Conservation (phyloP, 2,797 vertebrate genomes). For the Argyrosomus regius region DNA sequence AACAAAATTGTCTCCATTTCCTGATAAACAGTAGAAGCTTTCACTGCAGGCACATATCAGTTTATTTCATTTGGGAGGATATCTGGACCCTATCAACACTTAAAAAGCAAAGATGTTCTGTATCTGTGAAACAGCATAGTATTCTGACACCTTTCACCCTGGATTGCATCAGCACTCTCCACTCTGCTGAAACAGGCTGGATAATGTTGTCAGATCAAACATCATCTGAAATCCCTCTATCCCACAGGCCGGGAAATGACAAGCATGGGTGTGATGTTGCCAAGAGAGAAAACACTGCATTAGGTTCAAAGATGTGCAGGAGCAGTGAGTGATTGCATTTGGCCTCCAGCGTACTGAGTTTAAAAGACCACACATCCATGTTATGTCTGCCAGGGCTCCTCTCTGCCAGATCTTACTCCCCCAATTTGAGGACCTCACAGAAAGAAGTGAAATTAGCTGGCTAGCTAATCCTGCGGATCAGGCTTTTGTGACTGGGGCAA, state of each 20-base stretch:
- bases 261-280: conserved; percentile 6
- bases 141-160: conserved; percentile 15
- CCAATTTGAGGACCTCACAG: conserved; percentile 88
- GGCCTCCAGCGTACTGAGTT: conserved; percentile 34
- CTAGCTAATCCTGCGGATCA: conserved; percentile 87
- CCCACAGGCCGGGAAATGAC: conserved; percentile 16
- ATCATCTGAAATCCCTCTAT: conserved; percentile 35
- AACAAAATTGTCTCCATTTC: not conserved
- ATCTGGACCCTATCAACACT: not conserved
- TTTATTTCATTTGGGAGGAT: not conserved
- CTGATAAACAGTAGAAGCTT: not conserved
- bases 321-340: conserved; percentile 52
- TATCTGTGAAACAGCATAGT: conserved; percentile 10
- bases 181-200: conserved; percentile 26
- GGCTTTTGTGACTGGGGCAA: conserved; percentile 85
- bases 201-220: conserved; percentile 36
- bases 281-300: conserved; percentile 47
- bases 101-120: not conserved
- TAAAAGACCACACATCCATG: conserved; percentile 74
- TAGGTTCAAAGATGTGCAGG: conserved; percentile 32
- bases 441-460: conserved; percentile 87
- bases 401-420: conserved; percentile 72
- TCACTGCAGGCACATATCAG: not conserved
- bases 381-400: conserved; percentile 80
- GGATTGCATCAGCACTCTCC: not conserved